These are phyloP conservation scores for Phytoseiulus persimilis DNA, from an alignment of 2,888 invertebrate genomes.

Conservation along the genomic window DNA sequence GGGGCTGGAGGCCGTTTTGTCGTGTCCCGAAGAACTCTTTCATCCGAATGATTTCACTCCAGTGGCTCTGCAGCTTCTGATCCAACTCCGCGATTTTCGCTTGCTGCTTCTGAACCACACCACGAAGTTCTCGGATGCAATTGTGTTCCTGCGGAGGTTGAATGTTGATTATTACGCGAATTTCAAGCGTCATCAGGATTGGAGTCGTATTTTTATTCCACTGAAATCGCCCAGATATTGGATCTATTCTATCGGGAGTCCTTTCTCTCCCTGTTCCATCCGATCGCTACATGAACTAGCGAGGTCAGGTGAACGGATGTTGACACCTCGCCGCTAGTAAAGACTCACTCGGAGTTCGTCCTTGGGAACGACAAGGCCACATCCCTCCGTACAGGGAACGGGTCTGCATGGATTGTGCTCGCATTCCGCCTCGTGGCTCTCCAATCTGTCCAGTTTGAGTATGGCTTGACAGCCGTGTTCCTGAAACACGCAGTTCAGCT, in stretches of 20 bases:
- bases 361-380: constrained; percentile 86
- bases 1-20: background rate
- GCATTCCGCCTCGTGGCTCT: constrained; percentile 81
- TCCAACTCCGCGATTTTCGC: constrained; percentile 76
- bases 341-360: constrained; percentile 68
- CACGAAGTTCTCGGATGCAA: constrained; percentile 77
- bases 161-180: background rate
- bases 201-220: too few relatives aligned
- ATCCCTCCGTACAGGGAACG: constrained; percentile 83
- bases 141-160: constrained; percentile 64
- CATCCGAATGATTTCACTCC: constrained; percentile 68
- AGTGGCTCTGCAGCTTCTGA: constrained; percentile 77
- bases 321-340: background rate
- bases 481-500: constrained; percentile 83
- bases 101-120: constrained; percentile 73
- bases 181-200: too few relatives aligned
- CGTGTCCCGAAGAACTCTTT: background rate
- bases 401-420: constrained; percentile 88
- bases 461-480: constrained; percentile 74
- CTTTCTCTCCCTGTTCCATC: too few relatives aligned
- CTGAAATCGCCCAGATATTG: too few relatives aligned
- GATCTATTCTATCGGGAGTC: too few relatives aligned
- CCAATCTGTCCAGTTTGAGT: constrained; percentile 72
- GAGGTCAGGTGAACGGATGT: background rate
- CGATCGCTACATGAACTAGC: background rate